phyloP scores from a whole-genome alignment of 2,888 invertebrate species.

The Pseudococcus jackbeardsleyi region DNA sequence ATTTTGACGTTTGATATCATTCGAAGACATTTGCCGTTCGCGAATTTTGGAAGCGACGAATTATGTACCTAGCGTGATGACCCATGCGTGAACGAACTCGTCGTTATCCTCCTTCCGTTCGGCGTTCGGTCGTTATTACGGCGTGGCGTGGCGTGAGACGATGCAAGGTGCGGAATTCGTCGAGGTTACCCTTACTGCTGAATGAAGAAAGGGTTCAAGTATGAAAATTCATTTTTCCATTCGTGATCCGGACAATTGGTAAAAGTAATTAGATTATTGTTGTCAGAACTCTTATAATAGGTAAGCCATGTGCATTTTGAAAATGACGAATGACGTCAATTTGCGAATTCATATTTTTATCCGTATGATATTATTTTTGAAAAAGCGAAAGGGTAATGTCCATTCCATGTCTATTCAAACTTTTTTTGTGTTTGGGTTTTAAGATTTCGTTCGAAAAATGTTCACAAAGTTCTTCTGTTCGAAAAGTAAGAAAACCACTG shows the following conservation, averaged over 20 bases:
- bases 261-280: too few species aligned
- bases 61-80: conserved; percentile 26
- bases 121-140: not conserved
- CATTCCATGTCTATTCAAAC: too few species aligned
- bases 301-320: too few species aligned
- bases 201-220: not conserved
- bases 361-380: too few species aligned
- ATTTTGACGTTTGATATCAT: conserved; percentile 25
- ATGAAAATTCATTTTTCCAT: not conserved
- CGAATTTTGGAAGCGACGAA: conserved; percentile 9
- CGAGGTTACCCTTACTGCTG: not conserved
- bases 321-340: too few species aligned
- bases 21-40: conserved; percentile 11
- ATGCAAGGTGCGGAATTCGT: not conserved
- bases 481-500: too few species aligned
- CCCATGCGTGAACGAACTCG: conserved; percentile 5
- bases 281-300: too few species aligned
- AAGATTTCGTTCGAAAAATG: too few species aligned
- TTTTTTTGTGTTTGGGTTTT: too few species aligned
- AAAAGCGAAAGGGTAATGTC: too few species aligned
- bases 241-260: not conserved
- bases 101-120: not conserved
- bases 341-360: too few species aligned
- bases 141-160: not conserved
- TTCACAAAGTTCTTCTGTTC: too few species aligned